Evolutionary conservation across 2,797 vertebrate species (phyloP), one percentile per base, ranked within the genome.

Genomic region (Eleutherodactylus coqui): DNA sequence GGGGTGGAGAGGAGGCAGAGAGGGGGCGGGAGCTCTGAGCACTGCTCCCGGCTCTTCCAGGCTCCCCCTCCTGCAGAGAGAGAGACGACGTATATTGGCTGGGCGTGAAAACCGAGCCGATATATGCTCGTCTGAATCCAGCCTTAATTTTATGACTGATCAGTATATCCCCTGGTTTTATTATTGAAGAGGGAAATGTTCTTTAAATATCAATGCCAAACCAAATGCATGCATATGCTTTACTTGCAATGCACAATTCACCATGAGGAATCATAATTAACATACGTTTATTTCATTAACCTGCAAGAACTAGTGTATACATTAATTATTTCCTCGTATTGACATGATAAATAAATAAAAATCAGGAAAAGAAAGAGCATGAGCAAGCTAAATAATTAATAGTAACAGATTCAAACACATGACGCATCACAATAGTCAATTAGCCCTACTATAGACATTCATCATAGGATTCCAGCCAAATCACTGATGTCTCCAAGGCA

Each of bases 241-340:
- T 67, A 17, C 60, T 38, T 29, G 34, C 29, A 17, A 82, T 79
- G 41, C 45, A 27, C 10, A 14, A 45, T 11, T 27, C 41, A 34
- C 17, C 29, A 17, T 21, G 70, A 49, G 36, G 41, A 43, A 47
- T 27, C 14, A 41, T 58, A 72, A 16, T 43, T 73, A 43, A 11
- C 43, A 82, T 38, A 36, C 29, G 34, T 32, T 14, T 86, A 75
- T 51, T 82, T 72, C 47, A 86, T 81, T 73, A 81, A 47, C 29
- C 41, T 64, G 21, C 84, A 67, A 10, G 32, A 73, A 45, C 70
- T 11, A 36, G 70, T 51, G 11, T 43, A 69, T 70, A 19, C 69
- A 86, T 86, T 1, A 82, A 86, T 83, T 70, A 83, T 83, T 86
- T 77, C 70, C 27, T 27, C 24, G 13, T 78, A 83, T 72, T 58